Evolutionary conservation across 2,797 vertebrate genomes (phyloP), one percentile per base, ranked within the genome.

Genomic region (Leucoraja ocellata): DNA sequence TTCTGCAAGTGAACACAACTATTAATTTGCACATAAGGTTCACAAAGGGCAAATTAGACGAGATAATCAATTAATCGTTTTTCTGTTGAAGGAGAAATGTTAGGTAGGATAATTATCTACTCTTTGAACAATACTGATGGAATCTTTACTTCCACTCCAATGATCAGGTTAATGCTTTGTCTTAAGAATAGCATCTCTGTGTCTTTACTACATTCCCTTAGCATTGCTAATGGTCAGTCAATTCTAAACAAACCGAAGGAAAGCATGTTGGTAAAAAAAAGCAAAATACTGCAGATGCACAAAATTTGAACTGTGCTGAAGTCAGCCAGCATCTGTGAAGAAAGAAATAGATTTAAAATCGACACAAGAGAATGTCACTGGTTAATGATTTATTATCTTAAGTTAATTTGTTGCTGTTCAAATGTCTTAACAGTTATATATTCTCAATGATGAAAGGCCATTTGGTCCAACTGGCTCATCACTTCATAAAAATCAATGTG

Each of bases 81-180:
- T n/a, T 86, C 25, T 63, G 6, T 65, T 65, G 28, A 61, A 28
- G 58, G 28, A 63, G 25, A 63, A 86, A 86, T 86, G 25, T 86
- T 32, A 16, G 1, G 61, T 32, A 65, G 84, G 28, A 88, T 32
- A 88, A 86, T 88, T 65, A 65, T 88, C 61, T 65, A 58, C 63
- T 88, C n/a, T 88, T 65, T 65, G 84, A 88, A 65, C 28, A 88
- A 7, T 18, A n/a, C n/a, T 65, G 84, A 88, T 88, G 61, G 28
- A 88, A 65, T 9, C 84, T 65, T 84, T 61, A 84, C 58, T 84
- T 86, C 58, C 58, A 86, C 83, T 32, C 14, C 28, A 63, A 86
- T n/a, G n/a, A 65, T 36, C 61, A 65, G 84, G 7, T 63, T 84
- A 61, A 84, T 61, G 25, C 28, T n/a, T 65, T 88, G 16, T 65